Evolutionary conservation across 2,113 vertebrate genomes (phyloP).

Genomic region (Embiotoca jacksoni): DNA sequence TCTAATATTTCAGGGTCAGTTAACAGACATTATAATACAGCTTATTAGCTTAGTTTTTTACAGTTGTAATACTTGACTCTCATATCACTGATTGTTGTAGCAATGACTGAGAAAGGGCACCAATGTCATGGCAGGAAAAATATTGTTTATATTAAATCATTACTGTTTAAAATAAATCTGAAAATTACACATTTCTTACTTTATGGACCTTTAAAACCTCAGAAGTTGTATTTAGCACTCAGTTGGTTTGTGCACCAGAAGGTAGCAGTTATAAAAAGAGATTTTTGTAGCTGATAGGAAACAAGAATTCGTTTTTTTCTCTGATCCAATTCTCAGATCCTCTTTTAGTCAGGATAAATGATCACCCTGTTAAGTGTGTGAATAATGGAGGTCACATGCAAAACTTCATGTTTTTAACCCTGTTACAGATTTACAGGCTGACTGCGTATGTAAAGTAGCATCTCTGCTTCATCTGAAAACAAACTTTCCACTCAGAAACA

Average conservation of each 20-base stretch:
- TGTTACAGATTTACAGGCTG: slow-evolving; percentile 38
- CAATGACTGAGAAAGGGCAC: too few species aligned
- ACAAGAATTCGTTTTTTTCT: slow-evolving; percentile 4
- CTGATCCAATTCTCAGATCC: slow-evolving; percentile 18
- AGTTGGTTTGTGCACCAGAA: background rate
- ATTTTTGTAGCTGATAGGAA: slow-evolving; percentile 1
- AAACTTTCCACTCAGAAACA: slow-evolving; percentile 17
- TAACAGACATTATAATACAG: too few species aligned
- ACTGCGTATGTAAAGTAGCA: slow-evolving; percentile 44
- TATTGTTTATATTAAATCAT: too few species aligned
- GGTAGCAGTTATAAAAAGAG: background rate
- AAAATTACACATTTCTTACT: too few species aligned
- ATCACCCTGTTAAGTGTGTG: slow-evolving; percentile 6
- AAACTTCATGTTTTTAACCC: slow-evolving; percentile 26
- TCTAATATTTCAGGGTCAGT: too few species aligned
- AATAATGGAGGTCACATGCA: slow-evolving; percentile 22
- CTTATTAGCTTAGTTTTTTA: too few species aligned
- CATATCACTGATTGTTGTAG: too few species aligned
- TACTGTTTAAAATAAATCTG: too few species aligned
- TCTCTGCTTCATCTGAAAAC: slow-evolving; percentile 36
- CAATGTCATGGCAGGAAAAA: too few species aligned
- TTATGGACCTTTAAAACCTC: background rate
- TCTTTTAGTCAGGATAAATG: slow-evolving; percentile 4
- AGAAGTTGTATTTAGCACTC: background rate
- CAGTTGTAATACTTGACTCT: too few species aligned